Evolutionary conservation across 2,113 vertebrate genomes (phyloP).

Genomic region (Dinomys branickii): DNA sequence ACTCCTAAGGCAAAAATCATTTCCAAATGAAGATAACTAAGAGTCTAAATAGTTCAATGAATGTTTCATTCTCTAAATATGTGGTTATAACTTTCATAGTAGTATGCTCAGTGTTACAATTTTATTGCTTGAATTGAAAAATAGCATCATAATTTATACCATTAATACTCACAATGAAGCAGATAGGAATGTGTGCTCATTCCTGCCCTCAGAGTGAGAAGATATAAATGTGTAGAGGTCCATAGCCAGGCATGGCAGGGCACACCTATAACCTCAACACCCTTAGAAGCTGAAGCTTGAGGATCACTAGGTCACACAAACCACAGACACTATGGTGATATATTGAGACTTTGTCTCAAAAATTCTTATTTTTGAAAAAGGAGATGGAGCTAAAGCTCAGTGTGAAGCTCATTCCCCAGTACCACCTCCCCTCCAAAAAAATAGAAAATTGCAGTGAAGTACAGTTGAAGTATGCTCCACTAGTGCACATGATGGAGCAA

Average conservation of each 20-base stretch:
- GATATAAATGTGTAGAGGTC: background rate
- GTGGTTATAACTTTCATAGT: background rate
- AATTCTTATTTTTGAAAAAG: no score
- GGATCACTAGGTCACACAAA: background rate
- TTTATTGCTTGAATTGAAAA: background rate
- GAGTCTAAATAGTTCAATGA: slow-evolving; percentile 7
- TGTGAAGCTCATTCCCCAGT: background rate
- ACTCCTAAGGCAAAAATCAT: background rate
- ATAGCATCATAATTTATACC: background rate
- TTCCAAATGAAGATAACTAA: slow-evolving; percentile 12
- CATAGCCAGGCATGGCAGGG: background rate
- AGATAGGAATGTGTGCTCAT: background rate
- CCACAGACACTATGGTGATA: background rate
- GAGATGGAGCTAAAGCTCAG: background rate
- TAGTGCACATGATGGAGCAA: background rate
- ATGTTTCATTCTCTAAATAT: slow-evolving; percentile 14
- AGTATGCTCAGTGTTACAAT: background rate
- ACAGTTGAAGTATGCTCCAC: background rate
- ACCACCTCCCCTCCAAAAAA: background rate
- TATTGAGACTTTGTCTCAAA: background rate
- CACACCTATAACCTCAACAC: background rate
- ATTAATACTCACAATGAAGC: background rate
- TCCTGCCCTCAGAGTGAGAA: background rate
- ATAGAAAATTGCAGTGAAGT: background rate
- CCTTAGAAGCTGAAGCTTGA: background rate